These are phyloP conservation scores for western clawed frog (Xenopus tropicalis) DNA, from an alignment of 2,113 vertebrate genomes.

Conservation along the genomic window UCB_Xtro_10.0 CM004444.2:120762501-120763000, in stretches of 20 bases:
- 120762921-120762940: no score
- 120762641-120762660: slow-evolving; percentile 29
- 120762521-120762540: slow-evolving; percentile 22
- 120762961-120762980: no score
- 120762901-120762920: no score
- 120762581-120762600: slow-evolving; percentile 18
- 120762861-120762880: no score
- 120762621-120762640: slow-evolving; percentile 18
- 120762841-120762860: no score
- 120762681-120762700: slow-evolving; percentile 22
- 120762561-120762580: slow-evolving; percentile 11
- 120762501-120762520: slow-evolving; percentile 8
- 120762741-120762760: slow-evolving; percentile 18
- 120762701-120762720: not conserved
- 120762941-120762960: no score
- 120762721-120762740: slow-evolving; percentile 15
- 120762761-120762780: slow-evolving; percentile 9
- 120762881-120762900: no score
- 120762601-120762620: slow-evolving; percentile 7
- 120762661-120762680: slow-evolving; percentile 16
- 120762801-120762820: not conserved
- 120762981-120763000: no score
- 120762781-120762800: not conserved
- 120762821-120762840: no score
- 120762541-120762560: slow-evolving; percentile 29